Evolutionary conservation across 2,888 invertebrate species (phyloP), one percentile per base, ranked within the genome.

Genomic region (Fissipunctia ypsillon): DNA sequence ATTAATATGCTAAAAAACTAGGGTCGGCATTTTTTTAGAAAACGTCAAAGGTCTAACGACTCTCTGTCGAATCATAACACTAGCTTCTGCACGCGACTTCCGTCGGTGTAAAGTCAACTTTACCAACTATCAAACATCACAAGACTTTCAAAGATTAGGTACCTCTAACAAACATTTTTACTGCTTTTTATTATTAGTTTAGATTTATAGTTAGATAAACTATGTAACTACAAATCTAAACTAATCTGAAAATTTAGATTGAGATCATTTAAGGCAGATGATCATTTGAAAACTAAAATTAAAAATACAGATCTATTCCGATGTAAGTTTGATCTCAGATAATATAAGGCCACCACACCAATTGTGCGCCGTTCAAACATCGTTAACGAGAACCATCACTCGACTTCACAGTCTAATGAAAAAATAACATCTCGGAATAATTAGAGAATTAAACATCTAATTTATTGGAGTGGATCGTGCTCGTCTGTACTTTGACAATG

Each of bases 401-500:
- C 60, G 77, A 75, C 64, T 65, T 64, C 67, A 48, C 52, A 50
- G 70, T 61, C 54, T 80, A 75, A 86, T 86, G 83, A 72, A 82
- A 83, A 82, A 83, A 80, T 84, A 85, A 84, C 87, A 85, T 74
- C 78, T 73, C 52, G 6, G 73, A 72, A 76, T 71, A 75, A 83
- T 80, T 73, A 73, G 70, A 45, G 75, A 84, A 84, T 84, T 81
- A 73, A 84, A 84, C 66, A 66, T 78, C 59, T 73, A 84, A 84
- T 83, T 78, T 72, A 85, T 76, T 68, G 70, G 56, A 84, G 81
- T 73, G 76, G 73, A 70, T 83, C 69, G 69, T 69, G 66, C 68
- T 72, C 75, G 71, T 54, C 77, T 83, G 85, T 83, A 85, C 80
- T 73, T 76, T 66, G 83, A 85, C 78, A 84, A 83, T 85, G 78